These are phyloP conservation scores for Novumbra hubbsi DNA, from an alignment of 2,797 vertebrate species.

Conservation along the genomic window DNA sequence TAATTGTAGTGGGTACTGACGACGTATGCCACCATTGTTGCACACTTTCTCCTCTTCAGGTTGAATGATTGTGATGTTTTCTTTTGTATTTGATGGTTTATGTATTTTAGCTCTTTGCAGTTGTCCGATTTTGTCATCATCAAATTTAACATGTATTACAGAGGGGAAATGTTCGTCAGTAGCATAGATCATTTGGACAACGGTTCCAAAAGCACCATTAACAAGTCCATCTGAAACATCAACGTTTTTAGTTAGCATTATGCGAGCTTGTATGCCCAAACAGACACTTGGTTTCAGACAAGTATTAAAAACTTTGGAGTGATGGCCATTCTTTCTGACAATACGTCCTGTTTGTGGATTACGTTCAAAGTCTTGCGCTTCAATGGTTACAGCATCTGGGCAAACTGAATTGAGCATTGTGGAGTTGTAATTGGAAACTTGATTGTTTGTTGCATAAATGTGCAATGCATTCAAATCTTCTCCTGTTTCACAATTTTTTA, in stretches of 20 bases:
- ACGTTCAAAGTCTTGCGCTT: constrained; percentile 16
- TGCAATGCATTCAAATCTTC: constrained; percentile 2
- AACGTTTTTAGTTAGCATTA: constrained; percentile 34
- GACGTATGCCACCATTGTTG: not conserved
- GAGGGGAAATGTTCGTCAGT: not conserved
- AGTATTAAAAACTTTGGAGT: constrained; percentile 20
- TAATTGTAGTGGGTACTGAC: not conserved
- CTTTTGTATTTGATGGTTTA: not conserved
- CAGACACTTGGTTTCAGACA: constrained; percentile 17
- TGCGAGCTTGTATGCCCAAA: constrained; percentile 12
- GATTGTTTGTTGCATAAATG: constrained; percentile 21
- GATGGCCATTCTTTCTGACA: constrained; percentile 5
- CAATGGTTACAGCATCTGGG: constrained; percentile 19
- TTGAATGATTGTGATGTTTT: constrained; percentile 8
- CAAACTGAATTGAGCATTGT: constrained; percentile 5
- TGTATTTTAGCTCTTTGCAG: not conserved
- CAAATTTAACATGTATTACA: constrained; percentile 13
- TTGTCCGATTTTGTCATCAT: constrained; percentile 9
- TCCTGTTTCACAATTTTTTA: constrained; percentile 25
- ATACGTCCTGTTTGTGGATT: constrained; percentile 24
- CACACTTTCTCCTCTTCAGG: constrained; percentile 16
- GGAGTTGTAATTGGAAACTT: constrained; percentile 15
- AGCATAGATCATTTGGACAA: constrained; percentile 7
- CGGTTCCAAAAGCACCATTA: constrained; percentile 21
- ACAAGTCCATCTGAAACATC: constrained; percentile 30